Conservation (phyloP, 2,797 vertebrate genomes). For the Sebastes trivittatus region DNA sequence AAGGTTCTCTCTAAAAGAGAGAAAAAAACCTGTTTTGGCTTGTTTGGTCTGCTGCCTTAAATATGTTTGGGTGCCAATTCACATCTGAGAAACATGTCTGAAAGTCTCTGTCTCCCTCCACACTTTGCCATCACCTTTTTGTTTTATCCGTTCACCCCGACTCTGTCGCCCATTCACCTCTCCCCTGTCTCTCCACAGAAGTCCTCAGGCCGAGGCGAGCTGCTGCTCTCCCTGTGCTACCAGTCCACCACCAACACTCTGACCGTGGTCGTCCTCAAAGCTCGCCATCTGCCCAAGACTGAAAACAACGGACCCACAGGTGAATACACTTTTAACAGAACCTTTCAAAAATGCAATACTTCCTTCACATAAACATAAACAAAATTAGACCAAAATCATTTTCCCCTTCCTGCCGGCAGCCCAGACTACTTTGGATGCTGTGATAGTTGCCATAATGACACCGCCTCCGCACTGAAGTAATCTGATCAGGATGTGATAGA, state of each 20-base stretch:
- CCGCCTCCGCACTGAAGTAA: conserved; percentile 39
- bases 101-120: neutral
- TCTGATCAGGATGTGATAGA: conserved; percentile 64
- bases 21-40: neutral
- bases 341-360: neutral
- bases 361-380: neutral
- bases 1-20: neutral
- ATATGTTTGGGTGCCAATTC: neutral
- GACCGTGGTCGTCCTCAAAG: conserved; percentile 97
- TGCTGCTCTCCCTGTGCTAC: conserved; percentile 96
- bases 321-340: conserved; percentile 41
- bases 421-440: conserved; percentile 37
- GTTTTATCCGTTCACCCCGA: neutral
- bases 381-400: neutral
- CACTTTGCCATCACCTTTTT: neutral
- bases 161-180: neutral
- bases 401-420: conserved; percentile 10
- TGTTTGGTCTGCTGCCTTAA: neutral
- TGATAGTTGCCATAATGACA: conserved; percentile 45
- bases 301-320: conserved; percentile 94
- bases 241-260: conserved; percentile 97
- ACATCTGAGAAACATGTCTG: neutral
- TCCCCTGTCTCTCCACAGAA: conserved; percentile 81
- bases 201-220: conserved; percentile 90
- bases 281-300: conserved; percentile 93